Conservation (phyloP, 2,888 invertebrate genomes). For the Nycteola revayana region DNA sequence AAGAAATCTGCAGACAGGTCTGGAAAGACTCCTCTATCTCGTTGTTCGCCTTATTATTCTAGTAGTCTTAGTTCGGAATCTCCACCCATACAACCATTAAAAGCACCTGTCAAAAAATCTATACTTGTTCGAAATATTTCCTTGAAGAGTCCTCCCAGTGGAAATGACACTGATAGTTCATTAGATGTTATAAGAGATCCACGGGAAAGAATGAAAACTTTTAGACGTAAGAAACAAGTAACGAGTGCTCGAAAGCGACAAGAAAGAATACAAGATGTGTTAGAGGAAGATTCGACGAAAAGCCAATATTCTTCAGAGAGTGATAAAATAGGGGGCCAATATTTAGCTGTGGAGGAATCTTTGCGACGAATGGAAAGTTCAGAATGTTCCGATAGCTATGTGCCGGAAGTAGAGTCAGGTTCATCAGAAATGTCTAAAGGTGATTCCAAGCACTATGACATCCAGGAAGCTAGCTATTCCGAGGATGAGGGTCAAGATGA, state of each 20-base stretch:
- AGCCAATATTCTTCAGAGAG: conserved; percentile 78
- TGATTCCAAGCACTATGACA: conserved; percentile 68
- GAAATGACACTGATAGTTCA: conserved; percentile 89
- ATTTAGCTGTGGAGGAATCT: conserved; percentile 66
- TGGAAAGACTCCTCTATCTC: conserved; percentile 82
- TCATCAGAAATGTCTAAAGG: conserved; percentile 83
- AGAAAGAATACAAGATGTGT: conserved; percentile 80
- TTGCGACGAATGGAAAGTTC: conserved; percentile 83
- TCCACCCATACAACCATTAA: conserved; percentile 85
- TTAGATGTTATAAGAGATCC: conserved; percentile 85
- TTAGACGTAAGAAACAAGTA: conserved; percentile 85
- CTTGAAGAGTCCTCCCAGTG: conserved; percentile 87
- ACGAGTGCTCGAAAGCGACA: conserved; percentile 80
- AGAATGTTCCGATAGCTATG: conserved; percentile 86
- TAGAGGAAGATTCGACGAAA: conserved; percentile 77
- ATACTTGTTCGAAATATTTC: conserved; percentile 82
- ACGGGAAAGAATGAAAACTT: conserved; percentile 85
- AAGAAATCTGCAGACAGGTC: conserved; percentile 68
- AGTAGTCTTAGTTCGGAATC: conserved; percentile 89
- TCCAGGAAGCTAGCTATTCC: conserved; percentile 72
- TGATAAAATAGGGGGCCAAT: conserved; percentile 64
- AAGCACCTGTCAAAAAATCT: conserved; percentile 85
- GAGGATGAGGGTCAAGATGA: conserved; percentile 81
- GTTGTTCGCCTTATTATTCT: conserved; percentile 89
- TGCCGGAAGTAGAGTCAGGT: conserved; percentile 84